These are phyloP conservation scores for Octodon degus DNA, from an alignment of 2,113 vertebrate genomes.

Conservation along the genomic window DNA sequence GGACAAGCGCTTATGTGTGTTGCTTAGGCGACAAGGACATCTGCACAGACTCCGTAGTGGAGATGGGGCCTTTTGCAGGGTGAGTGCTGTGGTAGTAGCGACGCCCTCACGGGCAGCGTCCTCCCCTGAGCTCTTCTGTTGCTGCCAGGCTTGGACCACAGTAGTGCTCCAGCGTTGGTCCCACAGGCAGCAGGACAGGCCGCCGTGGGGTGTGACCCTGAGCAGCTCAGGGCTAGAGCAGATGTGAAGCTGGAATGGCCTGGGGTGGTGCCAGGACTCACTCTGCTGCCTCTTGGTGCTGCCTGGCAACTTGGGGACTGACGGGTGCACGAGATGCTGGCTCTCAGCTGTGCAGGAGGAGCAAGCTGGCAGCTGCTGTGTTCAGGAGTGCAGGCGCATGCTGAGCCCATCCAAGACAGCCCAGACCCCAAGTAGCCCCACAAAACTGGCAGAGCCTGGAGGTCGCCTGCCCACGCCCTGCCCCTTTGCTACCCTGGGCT, in stretches of 20 bases:
- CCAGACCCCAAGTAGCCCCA: background rate
- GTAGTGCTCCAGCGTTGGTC: background rate
- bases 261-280: accelerated
- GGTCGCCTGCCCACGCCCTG: background rate
- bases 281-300: background rate
- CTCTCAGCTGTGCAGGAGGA: accelerated
- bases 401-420: background rate
- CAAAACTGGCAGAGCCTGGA: background rate
- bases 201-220: accelerated
- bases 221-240: background rate
- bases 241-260: accelerated
- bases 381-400: accelerated
- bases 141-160: background rate
- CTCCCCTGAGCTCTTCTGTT: background rate
- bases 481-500: too few relatives aligned
- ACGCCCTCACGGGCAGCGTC: background rate
- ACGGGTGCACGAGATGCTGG: accelerated
- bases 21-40: background rate
- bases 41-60: background rate
- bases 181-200: accelerated
- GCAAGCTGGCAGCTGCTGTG: accelerated
- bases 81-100: background rate
- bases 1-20: background rate
- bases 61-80: background rate
- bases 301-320: background rate